Evolutionary conservation across 1,140 invertebrate species (phyloP).

Genomic region (Leguminivora glycinivorella): DNA sequence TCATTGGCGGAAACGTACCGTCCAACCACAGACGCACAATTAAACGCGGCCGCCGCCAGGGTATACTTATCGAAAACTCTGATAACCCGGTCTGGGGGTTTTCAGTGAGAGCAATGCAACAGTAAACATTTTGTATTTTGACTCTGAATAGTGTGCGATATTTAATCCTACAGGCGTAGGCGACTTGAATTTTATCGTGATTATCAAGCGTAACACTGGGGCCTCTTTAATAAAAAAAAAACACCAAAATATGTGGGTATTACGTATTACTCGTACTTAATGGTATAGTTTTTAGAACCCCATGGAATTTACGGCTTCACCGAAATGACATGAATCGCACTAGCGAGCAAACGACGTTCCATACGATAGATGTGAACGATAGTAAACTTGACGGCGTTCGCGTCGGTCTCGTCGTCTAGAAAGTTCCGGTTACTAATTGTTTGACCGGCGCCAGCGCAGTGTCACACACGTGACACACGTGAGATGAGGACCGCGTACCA

Average conservation of each 20-base stretch:
- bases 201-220: too few relatives aligned
- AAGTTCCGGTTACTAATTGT: background rate
- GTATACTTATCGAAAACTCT: background rate
- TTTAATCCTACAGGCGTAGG: background rate
- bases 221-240: too few relatives aligned
- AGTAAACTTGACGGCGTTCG: background rate
- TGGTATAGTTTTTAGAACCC: too few relatives aligned
- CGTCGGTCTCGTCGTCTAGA: background rate
- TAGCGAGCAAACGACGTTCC: too few relatives aligned
- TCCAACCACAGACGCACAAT: constrained; percentile 6
- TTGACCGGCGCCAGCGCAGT: background rate
- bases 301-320: too few relatives aligned
- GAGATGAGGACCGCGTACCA: too few relatives aligned
- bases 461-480: background rate
- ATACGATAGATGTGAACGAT: too few relatives aligned
- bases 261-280: too few relatives aligned
- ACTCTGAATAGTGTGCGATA: background rate
- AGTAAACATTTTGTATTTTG: background rate
- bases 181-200: background rate
- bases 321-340: too few relatives aligned
- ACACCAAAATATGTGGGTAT: too few relatives aligned
- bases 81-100: background rate
- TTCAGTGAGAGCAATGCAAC: background rate
- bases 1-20: constrained; percentile 19
- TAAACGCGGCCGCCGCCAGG: background rate